These are phyloP conservation scores for Phataginus tricuspis DNA, from an alignment of 2,797 vertebrate genomes.

Conservation along the genomic window DNA sequence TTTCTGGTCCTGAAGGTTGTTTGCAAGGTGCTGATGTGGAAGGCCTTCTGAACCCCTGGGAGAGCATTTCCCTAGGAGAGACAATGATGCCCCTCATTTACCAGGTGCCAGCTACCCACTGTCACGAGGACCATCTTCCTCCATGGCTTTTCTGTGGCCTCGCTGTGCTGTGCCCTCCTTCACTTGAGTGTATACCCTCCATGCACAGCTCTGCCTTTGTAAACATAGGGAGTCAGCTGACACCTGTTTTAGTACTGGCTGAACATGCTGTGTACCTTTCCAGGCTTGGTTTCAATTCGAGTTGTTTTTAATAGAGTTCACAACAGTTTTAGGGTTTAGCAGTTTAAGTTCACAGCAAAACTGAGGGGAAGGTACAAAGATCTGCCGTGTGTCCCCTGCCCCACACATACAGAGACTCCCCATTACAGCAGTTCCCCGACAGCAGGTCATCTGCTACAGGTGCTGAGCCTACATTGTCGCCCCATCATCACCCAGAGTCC, in stretches of 20 bases:
- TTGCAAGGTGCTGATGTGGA: neutral
- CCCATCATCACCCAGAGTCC: neutral
- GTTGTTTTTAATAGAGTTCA: neutral
- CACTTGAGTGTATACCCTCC: neutral
- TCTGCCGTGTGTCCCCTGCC: neutral
- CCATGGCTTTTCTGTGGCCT: neutral
- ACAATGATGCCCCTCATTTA: too few species aligned
- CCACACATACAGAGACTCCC: neutral
- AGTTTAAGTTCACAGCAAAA: neutral
- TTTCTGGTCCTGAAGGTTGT: neutral
- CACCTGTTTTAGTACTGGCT: neutral
- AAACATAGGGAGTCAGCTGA: neutral
- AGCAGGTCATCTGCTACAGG: neutral
- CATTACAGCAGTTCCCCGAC: neutral
- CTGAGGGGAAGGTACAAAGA: neutral
- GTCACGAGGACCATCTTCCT: neutral
- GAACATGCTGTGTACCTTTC: neutral
- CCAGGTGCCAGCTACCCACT: neutral
- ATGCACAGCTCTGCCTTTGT: neutral
- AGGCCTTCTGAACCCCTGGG: rapidly evolving
- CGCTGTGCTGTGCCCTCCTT: neutral
- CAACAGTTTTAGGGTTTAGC: neutral
- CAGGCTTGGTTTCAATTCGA: neutral
- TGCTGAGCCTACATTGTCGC: neutral
- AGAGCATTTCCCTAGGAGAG: neutral